Conservation (phyloP, 1,140 invertebrate genomes). For the Ceratina japonica region DNA sequence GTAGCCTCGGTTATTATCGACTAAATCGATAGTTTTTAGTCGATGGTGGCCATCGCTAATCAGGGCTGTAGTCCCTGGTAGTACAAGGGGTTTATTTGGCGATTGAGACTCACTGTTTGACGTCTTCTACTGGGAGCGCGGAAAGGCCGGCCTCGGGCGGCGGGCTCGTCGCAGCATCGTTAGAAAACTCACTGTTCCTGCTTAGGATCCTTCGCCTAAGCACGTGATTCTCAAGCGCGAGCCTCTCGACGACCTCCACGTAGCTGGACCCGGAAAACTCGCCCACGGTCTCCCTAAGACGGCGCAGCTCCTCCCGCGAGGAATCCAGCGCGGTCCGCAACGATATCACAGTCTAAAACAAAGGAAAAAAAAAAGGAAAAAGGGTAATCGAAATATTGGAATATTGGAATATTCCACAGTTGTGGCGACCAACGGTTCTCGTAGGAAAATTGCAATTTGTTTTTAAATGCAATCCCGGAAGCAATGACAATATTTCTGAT, state of each 20-base stretch:
- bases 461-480: no score
- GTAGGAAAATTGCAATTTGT: no score
- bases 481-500: no score
- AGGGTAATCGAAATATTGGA: no score
- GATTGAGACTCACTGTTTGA: conserved; percentile 58
- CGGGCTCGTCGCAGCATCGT: conserved; percentile 62
- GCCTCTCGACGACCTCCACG: conserved; percentile 82
- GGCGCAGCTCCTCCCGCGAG: conserved; percentile 84
- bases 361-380: not conserved
- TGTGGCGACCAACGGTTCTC: no score
- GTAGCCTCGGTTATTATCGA: no score
- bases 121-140: conserved; percentile 49
- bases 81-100: no score
- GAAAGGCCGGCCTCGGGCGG: conserved; percentile 45
- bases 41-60: no score
- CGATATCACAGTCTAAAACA: conserved; percentile 84
- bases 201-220: conserved; percentile 82
- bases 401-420: no score
- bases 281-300: conserved; percentile 82
- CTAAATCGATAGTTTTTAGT: no score
- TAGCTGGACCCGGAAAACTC: conserved; percentile 82
- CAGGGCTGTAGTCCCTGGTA: no score
- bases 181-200: conserved; percentile 61
- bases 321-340: conserved; percentile 85
- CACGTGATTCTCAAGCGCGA: conserved; percentile 86